These are phyloP conservation scores for Notamacropus eugenii DNA, from an alignment of 2,797 vertebrate species.

Conservation along the genomic window DNA sequence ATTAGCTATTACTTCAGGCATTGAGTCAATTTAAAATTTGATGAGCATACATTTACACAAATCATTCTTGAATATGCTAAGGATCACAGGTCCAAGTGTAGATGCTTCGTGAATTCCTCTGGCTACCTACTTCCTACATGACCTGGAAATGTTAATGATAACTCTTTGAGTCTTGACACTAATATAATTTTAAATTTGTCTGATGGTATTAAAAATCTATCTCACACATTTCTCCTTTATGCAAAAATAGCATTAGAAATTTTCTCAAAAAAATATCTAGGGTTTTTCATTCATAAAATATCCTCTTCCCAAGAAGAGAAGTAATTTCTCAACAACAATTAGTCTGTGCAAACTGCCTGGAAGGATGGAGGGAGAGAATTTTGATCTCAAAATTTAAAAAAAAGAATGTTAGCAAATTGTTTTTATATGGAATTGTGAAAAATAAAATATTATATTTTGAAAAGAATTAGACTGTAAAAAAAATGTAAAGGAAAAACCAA, in stretches of 20 bases:
- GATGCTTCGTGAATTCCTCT: neutral
- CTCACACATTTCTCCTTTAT: neutral
- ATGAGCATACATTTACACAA: neutral
- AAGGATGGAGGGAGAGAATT: neutral
- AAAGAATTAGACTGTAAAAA: neutral
- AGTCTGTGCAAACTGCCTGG: neutral
- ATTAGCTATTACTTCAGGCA: neutral
- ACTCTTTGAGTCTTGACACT: neutral
- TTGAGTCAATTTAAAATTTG: neutral
- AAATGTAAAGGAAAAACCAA: neutral
- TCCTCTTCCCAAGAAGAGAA: neutral
- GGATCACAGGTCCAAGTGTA: neutral
- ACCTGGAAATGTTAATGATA: neutral
- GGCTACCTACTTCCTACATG: neutral
- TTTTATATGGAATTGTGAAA: neutral
- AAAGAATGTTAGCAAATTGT: neutral
- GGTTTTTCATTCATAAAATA: neutral
- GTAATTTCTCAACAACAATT: neutral
- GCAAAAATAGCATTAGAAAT: neutral
- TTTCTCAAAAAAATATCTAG: neutral
- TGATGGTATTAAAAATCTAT: neutral
- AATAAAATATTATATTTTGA: neutral
- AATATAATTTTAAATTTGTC: neutral
- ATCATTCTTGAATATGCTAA: neutral
- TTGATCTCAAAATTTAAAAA: neutral